Evolutionary conservation across 2,888 invertebrate genomes (phyloP), one percentile per base, ranked within the genome.

Genomic region (Lycophotia porphyrea): DNA sequence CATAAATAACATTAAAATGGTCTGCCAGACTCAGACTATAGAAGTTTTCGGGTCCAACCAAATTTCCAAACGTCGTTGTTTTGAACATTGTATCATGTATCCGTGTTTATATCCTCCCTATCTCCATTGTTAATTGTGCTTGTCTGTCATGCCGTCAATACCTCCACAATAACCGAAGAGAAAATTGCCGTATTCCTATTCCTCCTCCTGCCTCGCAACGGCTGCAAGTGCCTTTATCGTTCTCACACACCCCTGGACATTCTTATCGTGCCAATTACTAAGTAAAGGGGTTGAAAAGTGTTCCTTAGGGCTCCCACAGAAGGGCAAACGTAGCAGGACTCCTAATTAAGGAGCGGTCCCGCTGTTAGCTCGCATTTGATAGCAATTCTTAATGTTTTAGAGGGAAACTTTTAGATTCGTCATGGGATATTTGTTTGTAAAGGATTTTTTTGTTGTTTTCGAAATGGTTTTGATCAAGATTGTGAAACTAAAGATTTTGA

Each of bases 211-310:
- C 63, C 47, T 52, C 42, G 36, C 64, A 71, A 82, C 84, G 87
- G 86, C 93, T 92, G 94, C 94, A 95, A 95, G 90, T 94, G 95
- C 91, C 88, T 82, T 42, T 77, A 82, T 90, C 90, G 89, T 95
- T 96, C 95, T 93, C 96, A 95, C 94, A 95, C 93, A 85, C 94
- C 94, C 95, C 92, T 92, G 89, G 90, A 91, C 90, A 93, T 95
- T 95, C 95, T 96, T 96, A 96, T 95, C 96, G 92, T 94, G 96
- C 95, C 96, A 96, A 96, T 96, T 96, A 95, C 88, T 78, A 81
- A 89, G 85, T 82, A 88, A 95, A 94, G 93, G 95, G 95, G 93
- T 94, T 91, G 85, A 85, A 90, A 85, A 90, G 89, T 87, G 88
- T 91, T 93, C 91, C 93, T 94, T 91, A 91, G 89, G 91, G 91